These are phyloP conservation scores for Spinus pinus DNA, from an alignment of 2,797 vertebrate genomes.

Conservation along the genomic window DNA sequence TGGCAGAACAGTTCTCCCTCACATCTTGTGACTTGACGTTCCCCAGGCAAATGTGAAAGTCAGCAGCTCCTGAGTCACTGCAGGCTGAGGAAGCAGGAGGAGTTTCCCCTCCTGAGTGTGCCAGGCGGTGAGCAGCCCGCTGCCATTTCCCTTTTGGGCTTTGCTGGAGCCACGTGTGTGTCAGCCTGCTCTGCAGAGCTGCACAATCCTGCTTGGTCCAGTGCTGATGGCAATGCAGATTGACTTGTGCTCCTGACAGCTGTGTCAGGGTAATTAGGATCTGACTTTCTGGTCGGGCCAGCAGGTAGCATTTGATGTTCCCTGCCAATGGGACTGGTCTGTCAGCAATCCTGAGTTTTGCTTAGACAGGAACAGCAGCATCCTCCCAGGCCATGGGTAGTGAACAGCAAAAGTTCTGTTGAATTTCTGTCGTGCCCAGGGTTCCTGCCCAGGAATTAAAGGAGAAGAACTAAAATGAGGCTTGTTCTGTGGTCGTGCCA, in stretches of 20 bases:
- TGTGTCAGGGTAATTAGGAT: background rate
- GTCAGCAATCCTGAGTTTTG: background rate
- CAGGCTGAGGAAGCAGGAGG: background rate
- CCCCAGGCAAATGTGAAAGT: background rate
- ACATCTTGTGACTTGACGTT: background rate
- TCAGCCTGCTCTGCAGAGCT: background rate
- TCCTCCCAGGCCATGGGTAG: background rate
- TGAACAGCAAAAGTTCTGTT: background rate
- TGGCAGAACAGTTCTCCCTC: background rate
- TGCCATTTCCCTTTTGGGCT: background rate
- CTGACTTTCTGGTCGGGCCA: background rate
- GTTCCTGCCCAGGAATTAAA: background rate
- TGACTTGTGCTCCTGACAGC: background rate
- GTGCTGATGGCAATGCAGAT: background rate
- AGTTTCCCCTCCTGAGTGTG: background rate
- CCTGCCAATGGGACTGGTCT: background rate
- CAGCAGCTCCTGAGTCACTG: background rate
- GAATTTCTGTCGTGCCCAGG: background rate
- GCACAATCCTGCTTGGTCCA: background rate
- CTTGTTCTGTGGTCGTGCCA: fast-evolving
- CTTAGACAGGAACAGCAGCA: background rate
- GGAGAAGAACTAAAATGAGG: background rate
- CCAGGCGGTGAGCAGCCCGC: background rate
- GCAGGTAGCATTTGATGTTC: background rate
- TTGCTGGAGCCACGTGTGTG: background rate